A percentile compares a stretch with the other conserved stretches of the same genome.
Conservation (phyloP, 2,888 invertebrate genomes). For the Drepanosiphum platanoidis region DNA sequence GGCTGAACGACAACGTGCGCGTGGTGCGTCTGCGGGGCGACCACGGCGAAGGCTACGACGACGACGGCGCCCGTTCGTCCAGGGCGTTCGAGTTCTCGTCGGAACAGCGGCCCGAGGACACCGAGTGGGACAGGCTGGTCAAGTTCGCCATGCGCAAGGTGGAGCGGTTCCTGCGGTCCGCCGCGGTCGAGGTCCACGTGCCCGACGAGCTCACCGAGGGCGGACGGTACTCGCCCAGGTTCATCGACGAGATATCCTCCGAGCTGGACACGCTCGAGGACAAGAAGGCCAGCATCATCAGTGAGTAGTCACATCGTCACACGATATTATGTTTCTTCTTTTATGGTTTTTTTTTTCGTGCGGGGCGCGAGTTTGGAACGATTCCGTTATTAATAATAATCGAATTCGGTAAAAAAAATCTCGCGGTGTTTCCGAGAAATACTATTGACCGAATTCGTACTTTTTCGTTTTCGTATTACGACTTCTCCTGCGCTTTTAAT, state of each 20-base stretch:
- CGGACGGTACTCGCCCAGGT: conserved; percentile 81
- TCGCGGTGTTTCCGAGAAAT: no score
- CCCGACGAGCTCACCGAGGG: conserved; percentile 80
- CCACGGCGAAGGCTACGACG: conserved; percentile 70
- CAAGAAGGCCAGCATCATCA: conserved; percentile 81
- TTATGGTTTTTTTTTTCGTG: background rate
- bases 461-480: no score
- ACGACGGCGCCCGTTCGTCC: conserved; percentile 75
- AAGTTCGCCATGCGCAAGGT: conserved; percentile 81
- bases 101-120: conserved; percentile 77
- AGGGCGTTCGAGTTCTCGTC: conserved; percentile 79
- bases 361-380: no score
- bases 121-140: conserved; percentile 83
- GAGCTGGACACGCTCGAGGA: conserved; percentile 85
- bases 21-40: conserved; percentile 76
- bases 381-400: no score
- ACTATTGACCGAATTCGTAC: no score
- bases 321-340: background rate
- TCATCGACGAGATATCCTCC: conserved; percentile 84
- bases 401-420: no score
- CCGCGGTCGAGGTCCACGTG: conserved; percentile 79
- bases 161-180: conserved; percentile 81
- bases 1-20: conserved; percentile 77
- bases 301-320: conserved; percentile 74
- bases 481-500: no score